Percentiles rank a stretch among this genome's conserved stretches.
phyloP scores from a whole-genome alignment of 2,888 invertebrate species.

The Nomada hirtipes region DNA sequence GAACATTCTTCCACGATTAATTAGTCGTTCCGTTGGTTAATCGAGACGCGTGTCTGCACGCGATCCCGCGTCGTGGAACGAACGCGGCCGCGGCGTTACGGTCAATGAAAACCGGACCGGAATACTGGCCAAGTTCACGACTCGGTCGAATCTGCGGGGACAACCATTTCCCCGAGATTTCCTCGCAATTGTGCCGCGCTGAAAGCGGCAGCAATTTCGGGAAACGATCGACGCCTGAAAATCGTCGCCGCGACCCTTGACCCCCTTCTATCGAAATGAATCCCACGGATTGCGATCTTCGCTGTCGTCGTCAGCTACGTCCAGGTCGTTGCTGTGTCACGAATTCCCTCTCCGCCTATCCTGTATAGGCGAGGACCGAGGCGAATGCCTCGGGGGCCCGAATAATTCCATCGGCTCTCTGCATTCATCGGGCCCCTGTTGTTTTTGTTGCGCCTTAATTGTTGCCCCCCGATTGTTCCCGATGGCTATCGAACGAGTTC shows the following conservation, averaged over 20 bases:
- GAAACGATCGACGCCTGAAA: constrained; percentile 48
- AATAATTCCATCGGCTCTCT: constrained; percentile 44
- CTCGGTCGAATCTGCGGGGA: constrained; percentile 41
- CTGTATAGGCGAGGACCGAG: constrained; percentile 3
- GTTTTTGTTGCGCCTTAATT: constrained; percentile 34
- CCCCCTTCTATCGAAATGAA: constrained; percentile 51
- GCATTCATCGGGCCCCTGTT: constrained; percentile 12
- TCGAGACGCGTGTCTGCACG: constrained; percentile 39
- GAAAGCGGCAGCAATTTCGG: constrained; percentile 35
- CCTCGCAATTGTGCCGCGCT: not conserved
- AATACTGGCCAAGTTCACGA: constrained; percentile 60
- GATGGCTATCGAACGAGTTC: constrained; percentile 42
- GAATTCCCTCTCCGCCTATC: not conserved
- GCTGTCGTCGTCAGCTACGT: not conserved
- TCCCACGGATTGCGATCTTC: constrained; percentile 17
- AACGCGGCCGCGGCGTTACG: constrained; percentile 49
- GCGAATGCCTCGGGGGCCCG: constrained; percentile 16
- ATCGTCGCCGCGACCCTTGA: constrained; percentile 62
- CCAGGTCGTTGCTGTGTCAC: not conserved
- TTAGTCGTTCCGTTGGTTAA: constrained; percentile 51
- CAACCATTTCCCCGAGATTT: not conserved
- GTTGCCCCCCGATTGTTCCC: constrained; percentile 37
- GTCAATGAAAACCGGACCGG: constrained; percentile 54
- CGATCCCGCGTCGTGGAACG: constrained; percentile 46
- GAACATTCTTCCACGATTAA: constrained; percentile 39